Evolutionary conservation across 2,888 invertebrate species (phyloP).

Genomic region (Adelognathus sp.): DNA sequence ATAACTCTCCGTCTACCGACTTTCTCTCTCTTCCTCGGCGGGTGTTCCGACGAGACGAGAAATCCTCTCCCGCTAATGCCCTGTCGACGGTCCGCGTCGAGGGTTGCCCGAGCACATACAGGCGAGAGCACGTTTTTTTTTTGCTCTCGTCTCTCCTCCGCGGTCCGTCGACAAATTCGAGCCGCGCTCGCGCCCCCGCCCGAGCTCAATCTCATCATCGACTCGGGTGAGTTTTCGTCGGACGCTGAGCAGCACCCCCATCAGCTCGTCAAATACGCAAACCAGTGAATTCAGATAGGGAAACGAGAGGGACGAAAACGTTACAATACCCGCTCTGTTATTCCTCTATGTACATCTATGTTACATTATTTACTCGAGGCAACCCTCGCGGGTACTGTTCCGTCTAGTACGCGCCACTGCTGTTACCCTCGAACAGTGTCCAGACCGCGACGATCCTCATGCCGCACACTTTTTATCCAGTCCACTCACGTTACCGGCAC

Average conservation of each 20-base stretch:
- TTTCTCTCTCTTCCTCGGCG: neutral
- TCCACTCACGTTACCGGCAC: conserved; percentile 26
- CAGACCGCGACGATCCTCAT: conserved; percentile 5
- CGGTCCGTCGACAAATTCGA: conserved; percentile 61
- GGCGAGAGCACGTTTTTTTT: conserved; percentile 22
- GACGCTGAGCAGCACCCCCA: neutral
- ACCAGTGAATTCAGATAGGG: conserved; percentile 42
- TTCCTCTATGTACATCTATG: neutral
- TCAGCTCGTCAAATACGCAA: conserved; percentile 44
- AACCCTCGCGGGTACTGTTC: conserved; percentile 15
- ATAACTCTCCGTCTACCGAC: conserved; percentile 60
- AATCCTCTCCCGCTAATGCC: conserved; percentile 66
- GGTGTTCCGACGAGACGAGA: conserved; percentile 44
- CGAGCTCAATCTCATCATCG: conserved; percentile 48
- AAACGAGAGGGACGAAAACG: conserved; percentile 40
- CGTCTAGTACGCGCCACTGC: conserved; percentile 3
- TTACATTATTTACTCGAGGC: neutral
- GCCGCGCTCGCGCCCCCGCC: conserved; percentile 28
- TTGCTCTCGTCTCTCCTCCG: too few species aligned
- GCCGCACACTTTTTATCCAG: conserved; percentile 13
- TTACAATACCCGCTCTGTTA: neutral
- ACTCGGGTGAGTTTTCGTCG: conserved; percentile 15
- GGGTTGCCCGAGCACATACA: conserved; percentile 43
- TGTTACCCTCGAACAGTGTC: conserved; percentile 32
- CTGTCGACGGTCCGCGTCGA: conserved; percentile 59